phyloP scores from a whole-genome alignment of 35 echinoderm and acorn worm genomes.

The Apostichopus japonicus region DNA sequence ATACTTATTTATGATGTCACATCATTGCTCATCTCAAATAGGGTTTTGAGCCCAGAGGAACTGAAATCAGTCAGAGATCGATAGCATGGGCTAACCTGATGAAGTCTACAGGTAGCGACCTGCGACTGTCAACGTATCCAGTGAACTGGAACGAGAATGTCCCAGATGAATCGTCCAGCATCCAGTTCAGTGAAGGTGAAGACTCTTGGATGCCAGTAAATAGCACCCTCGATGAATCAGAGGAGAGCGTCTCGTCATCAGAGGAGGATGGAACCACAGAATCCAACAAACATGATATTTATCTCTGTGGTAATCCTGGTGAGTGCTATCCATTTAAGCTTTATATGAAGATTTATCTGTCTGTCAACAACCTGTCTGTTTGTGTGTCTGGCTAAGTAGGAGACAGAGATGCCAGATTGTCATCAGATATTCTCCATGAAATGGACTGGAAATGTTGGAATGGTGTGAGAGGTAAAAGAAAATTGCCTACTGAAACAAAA shows the following conservation, averaged over 20 bases:
- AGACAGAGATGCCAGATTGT: too few relatives aligned
- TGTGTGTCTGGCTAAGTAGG: too few relatives aligned
- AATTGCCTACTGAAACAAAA: too few relatives aligned
- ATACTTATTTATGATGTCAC: too few relatives aligned
- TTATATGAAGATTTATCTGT: too few relatives aligned
- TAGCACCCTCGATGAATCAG: not conserved
- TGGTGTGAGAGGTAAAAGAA: too few relatives aligned
- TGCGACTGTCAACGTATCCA: constrained; percentile 73
- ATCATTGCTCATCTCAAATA: not conserved
- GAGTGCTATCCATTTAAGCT: not conserved
- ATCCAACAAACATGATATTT: not conserved
- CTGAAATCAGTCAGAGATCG: constrained; percentile 77
- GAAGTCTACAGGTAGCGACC: constrained; percentile 61
- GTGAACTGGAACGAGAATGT: not conserved
- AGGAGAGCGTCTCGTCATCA: constrained; percentile 15
- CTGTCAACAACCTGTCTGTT: too few relatives aligned
- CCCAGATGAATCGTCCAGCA: not conserved
- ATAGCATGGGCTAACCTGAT: constrained; percentile 80
- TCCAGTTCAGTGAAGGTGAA: not conserved
- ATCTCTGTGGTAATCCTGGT: constrained; percentile 52
- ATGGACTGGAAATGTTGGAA: too few relatives aligned
- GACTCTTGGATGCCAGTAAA: not conserved
- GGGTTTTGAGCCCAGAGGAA: constrained; percentile 98
- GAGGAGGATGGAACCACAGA: not conserved
- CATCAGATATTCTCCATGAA: too few relatives aligned